phyloP scores from a whole-genome alignment of 1,140 invertebrate species.

The Philotrypesis tridentata region DNA sequence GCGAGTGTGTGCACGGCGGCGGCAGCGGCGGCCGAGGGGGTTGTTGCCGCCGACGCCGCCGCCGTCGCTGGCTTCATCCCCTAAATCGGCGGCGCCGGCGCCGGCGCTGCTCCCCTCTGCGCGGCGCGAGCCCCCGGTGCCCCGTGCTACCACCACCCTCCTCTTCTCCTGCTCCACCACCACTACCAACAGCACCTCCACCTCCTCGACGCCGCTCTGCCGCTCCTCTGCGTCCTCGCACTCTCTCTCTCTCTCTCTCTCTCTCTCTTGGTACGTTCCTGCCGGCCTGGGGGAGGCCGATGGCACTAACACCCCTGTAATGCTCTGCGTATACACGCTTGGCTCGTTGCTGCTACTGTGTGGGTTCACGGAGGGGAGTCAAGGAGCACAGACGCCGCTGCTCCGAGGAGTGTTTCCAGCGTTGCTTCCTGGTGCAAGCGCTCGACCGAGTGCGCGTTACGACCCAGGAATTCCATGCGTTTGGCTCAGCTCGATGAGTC shows the following conservation, averaged over 20 bases:
- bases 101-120: neutral
- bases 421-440: neutral
- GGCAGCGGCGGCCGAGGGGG: neutral
- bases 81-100: neutral
- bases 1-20: neutral
- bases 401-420: neutral
- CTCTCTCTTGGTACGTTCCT: neutral
- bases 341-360: neutral
- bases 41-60: too few relatives aligned
- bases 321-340: neutral
- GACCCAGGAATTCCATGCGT: neutral
- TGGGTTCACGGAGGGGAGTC: neutral
- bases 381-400: neutral
- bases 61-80: neutral
- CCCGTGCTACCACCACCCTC: neutral
- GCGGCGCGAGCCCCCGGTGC: neutral
- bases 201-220: neutral
- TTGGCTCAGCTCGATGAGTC: neutral
- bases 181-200: conserved; percentile 5
- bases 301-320: conserved; percentile 6
- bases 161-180: conserved; percentile 1
- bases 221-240: neutral
- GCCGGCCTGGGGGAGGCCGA: conserved; percentile 1
- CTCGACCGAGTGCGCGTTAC: neutral
- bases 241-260: neutral